Base-by-base conservation (phyloP, 2,113 vertebrate species). In the Dromiciops gliroides region DNA sequence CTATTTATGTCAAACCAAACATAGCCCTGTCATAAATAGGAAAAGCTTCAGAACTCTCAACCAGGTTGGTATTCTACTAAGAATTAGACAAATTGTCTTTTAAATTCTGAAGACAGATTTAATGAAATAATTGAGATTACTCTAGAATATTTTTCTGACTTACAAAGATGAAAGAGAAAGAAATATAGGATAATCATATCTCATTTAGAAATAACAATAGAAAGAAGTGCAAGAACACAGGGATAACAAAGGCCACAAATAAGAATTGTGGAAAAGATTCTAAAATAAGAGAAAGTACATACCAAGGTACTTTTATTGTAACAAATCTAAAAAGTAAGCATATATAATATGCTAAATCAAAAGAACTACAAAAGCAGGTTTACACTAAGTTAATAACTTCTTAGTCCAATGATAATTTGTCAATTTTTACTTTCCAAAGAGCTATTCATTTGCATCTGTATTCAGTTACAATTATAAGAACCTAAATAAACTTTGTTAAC, bases 131-230 rank as follows among this genome's bases (percentile, higher is more conserved):
- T 1, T 50, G 7, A 52, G 26, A 11, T 3, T n/a, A 53, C 53
- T 93, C 56, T 90, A 25, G 95, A 93, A 92, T 60, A 89, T 25
- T 60, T 95, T 90, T 25, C 90, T 53, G 7, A 3, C 6, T 25
- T 25, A 48, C 9, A 89, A 94, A 93, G n/a, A 93, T 56, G 94
- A 95, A 53, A 49, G 93, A 90, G 51, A 88, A 92, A 92, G 22
- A 51, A 92, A 83, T 91, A 89, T 75, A 37, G 89, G 49, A 94
- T 50, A 53, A 91, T 67, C 50, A 75, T 50, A 90, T 92, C 56
- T 90, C 90, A 92, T 47, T 90, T 1, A 93, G 50, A 95, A 92
- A 94, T 93, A 44, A 94, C 2, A 47, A 50, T 23, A 92, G 19
- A 50, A 50, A 91, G 31, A 95, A 50, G 9, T 8, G 24, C n/a